Evolutionary conservation across 2,113 vertebrate genomes (phyloP), one percentile per base, ranked within the genome.

Genomic region (Phoxinus phoxinus): DNA sequence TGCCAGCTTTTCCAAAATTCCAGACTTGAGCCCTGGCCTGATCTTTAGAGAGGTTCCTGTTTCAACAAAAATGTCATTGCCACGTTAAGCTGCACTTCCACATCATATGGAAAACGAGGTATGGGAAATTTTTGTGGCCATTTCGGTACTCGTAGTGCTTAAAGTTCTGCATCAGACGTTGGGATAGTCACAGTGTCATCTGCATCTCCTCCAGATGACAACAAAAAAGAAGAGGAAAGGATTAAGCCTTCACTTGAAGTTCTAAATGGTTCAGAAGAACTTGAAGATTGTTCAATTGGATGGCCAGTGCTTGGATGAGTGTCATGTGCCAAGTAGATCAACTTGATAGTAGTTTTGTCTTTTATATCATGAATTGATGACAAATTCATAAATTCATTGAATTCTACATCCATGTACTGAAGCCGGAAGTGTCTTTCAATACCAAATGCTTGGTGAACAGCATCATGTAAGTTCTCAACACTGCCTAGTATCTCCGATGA

Each of bases 71-170:
- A 27, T 48, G 6, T 87, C 72, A 77, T 79, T 87, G 27, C 48
- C 86, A 77, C 25, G 7, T 27, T 87, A 71, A 84, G 72, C 58
- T 69, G 80, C 12, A 87, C 23, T 44, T 82, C 80, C 19, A 69
- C 74, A 65, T 84, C 48, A 30, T 77, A 78, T 17, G 81, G 25
- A 77, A 77, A 86, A 13, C 8, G 32, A 84, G 59, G 73, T 53
- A 84, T 69, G 25, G 27, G 56, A 44, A 84, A 71, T 37, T 67
- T 21, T 27, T 41, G 3, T 72, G 63, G 77, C 84, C 77, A 86
- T 86, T 63, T 1, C 12, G n/a, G n/a, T n/a, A n/a, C n/a, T n/a
- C 32, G n/a, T 67, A 32, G 21, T 58, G 65, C 17, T 56, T 61
- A n/a, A 56, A 86, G 56, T 61, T 74, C 58, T 65, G 67, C 74